Base-by-base conservation (phyloP, 1,140 invertebrate species). In the Drosophila bocqueti region DNA sequence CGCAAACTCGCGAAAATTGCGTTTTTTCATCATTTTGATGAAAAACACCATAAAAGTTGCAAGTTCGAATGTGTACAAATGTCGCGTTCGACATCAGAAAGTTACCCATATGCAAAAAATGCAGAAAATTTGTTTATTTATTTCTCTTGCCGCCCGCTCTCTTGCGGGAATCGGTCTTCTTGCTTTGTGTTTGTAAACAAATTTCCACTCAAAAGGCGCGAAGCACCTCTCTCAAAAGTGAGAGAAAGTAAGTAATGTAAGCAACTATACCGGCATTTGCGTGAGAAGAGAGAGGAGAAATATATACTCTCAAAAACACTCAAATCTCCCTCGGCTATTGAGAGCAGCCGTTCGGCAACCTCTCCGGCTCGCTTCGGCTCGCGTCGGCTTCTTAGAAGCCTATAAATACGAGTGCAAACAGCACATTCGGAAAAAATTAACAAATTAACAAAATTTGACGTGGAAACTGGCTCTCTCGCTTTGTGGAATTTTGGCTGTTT, bases 401-500 rank as follows among this genome's bases (percentile, higher is more conserved):
- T 24, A 54, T 54, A 54, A 16, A 54, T 54, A 54, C 52, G 13
- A 36, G 52, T 54, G 26, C 26, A 26, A 26, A 5, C 26, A 26
- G 26, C 26, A 4, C 4, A 5, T 26, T 26, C 6, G 4, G 5
- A 3, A 26, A 26, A 26, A 26, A 26, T 24, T 24, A 24, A 24
- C 24, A 26, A 26, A 26, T 26, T 26, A 5, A 26, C 26, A 26
- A 26, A 26, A 26, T 38, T 63, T 54, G 36, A 47, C 54, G 54
- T 57, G 54, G 42, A 65, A 58, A 34, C 49, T 79, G 71, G 82
- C 84, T 78, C 84, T 83, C 86, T 80, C 79, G 81, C 71, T 84
- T 78, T 79, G 84, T 84, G 80, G 75, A 78, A 72, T 81, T 79
- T 90, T 81, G 85, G 46, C 85, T 90, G 85, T 90, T 90, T 90